These are phyloP conservation scores for Rhopalosiphum padi DNA, from an alignment of 1,140 invertebrate genomes.

Conservation along the genomic window DNA sequence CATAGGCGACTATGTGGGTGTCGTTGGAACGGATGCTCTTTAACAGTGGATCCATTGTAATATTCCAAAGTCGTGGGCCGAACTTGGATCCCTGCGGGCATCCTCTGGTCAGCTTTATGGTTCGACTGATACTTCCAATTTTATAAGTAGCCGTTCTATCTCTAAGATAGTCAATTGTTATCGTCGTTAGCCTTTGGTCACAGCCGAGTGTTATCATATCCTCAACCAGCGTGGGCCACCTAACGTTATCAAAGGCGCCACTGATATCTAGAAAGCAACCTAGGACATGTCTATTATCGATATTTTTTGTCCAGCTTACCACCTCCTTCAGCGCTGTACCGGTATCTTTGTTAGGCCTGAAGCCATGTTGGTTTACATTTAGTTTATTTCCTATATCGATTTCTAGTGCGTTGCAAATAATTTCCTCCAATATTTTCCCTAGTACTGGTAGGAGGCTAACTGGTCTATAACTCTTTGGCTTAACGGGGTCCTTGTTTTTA, in stretches of 20 bases:
- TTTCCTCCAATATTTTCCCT: neutral
- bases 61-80: slow-evolving; percentile 34
- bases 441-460: neutral
- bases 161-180: neutral
- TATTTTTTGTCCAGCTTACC: no score
- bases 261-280: no score
- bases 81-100: slow-evolving; percentile 46
- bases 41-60: neutral
- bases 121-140: rapidly evolving
- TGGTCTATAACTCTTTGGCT: neutral
- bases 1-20: slow-evolving; percentile 18
- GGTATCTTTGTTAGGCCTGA: neutral
- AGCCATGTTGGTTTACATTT: neutral
- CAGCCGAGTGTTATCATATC: neutral
- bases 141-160: neutral
- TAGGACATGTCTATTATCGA: neutral
- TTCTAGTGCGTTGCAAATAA: neutral
- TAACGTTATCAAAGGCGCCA: neutral
- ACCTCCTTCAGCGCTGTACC: neutral
- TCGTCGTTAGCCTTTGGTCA: neutral
- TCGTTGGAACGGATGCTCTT: no score
- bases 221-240: neutral
- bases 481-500: neutral
- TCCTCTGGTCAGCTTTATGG: neutral
- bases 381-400: neutral